Evolutionary conservation across 1,140 invertebrate genomes (phyloP).

Genomic region (Chionoecetes opilio): DNA sequence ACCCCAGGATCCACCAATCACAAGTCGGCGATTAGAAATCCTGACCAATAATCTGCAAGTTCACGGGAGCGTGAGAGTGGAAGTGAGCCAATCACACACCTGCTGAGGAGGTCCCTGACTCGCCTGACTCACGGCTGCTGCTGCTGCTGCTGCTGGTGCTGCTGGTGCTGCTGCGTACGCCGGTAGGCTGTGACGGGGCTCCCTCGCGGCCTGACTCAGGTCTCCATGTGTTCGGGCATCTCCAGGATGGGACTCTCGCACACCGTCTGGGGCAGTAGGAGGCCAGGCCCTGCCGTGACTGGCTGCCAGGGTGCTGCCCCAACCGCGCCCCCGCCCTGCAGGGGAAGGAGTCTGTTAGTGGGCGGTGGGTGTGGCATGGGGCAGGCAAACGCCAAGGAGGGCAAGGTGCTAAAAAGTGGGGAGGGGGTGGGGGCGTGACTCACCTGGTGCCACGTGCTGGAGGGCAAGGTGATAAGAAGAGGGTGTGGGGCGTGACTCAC

Average conservation of each 20-base stretch:
- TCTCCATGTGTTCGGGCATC: conserved; percentile 78
- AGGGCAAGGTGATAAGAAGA: too few relatives aligned
- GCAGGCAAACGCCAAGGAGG: too few relatives aligned
- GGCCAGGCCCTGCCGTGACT: conserved; percentile 46
- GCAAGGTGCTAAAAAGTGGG: too few relatives aligned
- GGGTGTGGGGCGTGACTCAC: too few relatives aligned
- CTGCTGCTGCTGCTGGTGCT: not conserved
- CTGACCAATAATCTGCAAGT: not conserved
- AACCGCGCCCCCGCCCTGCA: conserved; percentile 58
- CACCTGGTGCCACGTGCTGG: too few relatives aligned
- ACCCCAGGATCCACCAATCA: not conserved
- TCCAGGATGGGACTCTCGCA: conserved; percentile 78
- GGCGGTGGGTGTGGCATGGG: not conserved
- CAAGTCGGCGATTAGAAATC: not conserved
- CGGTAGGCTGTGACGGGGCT: not conserved
- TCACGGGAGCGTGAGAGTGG: not conserved
- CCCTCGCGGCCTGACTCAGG: conserved; percentile 53
- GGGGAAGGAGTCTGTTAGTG: not conserved
- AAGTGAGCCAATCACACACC: not conserved
- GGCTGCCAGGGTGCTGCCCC: conserved; percentile 75
- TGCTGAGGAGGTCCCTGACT: not conserved
- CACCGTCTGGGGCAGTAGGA: conserved; percentile 69
- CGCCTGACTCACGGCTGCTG: not conserved
- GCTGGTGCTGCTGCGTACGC: not conserved
- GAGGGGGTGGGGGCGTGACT: too few relatives aligned